Percentiles rank a stretch among this genome's conserved stretches.
Evolutionary conservation across 2,797 vertebrate genomes (phyloP).

Genomic region (Pseudotriccus pelzelni): DNA sequence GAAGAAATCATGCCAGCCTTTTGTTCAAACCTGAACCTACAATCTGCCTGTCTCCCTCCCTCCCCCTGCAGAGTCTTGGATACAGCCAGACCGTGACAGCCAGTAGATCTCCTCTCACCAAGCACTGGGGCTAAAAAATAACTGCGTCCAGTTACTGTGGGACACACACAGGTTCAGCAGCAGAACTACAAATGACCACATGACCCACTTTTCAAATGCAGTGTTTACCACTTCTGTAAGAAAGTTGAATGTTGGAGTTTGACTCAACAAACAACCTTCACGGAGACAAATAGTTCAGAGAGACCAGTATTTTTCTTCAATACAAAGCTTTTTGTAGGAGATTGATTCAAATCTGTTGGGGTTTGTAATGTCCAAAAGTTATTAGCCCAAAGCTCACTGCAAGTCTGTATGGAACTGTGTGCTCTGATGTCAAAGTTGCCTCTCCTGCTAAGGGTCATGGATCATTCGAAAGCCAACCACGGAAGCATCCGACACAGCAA

Average conservation of each 20-base stretch:
- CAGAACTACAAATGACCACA: fast-evolving
- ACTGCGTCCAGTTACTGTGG: neutral
- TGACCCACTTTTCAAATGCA: fast-evolving
- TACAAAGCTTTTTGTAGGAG: too few relatives aligned
- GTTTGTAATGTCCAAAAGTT: too few relatives aligned
- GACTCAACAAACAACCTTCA: too few relatives aligned
- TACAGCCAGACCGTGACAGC: neutral
- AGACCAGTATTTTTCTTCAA: too few relatives aligned
- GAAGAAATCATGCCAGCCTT: neutral
- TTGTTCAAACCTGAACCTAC: neutral
- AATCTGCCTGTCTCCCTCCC: fast-evolving
- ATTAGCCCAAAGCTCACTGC: neutral
- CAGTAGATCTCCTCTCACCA: neutral
- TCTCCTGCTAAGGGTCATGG: neutral
- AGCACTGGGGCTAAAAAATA: neutral
- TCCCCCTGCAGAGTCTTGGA: neutral
- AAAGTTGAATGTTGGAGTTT: neutral
- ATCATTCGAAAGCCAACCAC: neutral
- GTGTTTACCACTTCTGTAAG: neutral
- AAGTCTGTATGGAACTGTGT: fast-evolving
- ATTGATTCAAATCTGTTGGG: too few relatives aligned
- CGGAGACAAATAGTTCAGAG: too few relatives aligned
- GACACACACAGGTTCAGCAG: neutral
- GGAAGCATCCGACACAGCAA: neutral
- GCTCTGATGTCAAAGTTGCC: neutral